Evolutionary conservation across 2,113 vertebrate species (phyloP), one percentile per base, ranked within the genome.

Genomic region (Larimichthys polyactis): DNA sequence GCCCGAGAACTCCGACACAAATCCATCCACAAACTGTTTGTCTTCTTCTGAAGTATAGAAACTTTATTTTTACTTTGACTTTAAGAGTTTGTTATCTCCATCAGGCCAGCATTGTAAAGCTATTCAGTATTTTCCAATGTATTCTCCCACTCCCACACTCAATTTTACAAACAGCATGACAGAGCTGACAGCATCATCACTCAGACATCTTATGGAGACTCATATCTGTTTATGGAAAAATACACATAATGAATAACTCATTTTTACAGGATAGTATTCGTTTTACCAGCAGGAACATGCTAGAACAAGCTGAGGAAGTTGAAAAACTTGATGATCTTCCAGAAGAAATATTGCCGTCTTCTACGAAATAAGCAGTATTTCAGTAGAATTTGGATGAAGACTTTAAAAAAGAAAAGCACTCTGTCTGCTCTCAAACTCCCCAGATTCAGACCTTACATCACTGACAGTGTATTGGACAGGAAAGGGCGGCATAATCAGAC

Each of bases 161-260:
- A 11, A 32, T 58, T 52, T 58, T 12, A n/a, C 27, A 12, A 16
- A 72, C 48, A 19, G 9, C 22, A 20, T 59, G 9, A 20, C 27
- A 24, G 19, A 59, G 75, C 64, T 59, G 64, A 52, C 74, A 48
- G 5, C 24, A 17, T n/a, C 24, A 48, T 77, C 59, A 64, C 49
- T 70, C 66, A 52, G 2, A 60, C 17, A 11, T 63, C 19, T 62
- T 27, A 40, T 40, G 36, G 7, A 46, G 40, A 22, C 27, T 54
- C 60, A 14, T 15, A 20, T 69, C 48, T 52, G 52, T 40, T 49
- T 59, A 4, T 54, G 46, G 11, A 43, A 29, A 29, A 63, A 55
- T 9, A 22, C 27, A 58, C 17, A 29, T 29, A 76, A 63, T 20
- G 29, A 8, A 29, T 44, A 11, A 54, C 22, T 57, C 4, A 22